Percentiles rank a stretch among this genome's conserved stretches.
These are phyloP conservation scores for Anticlea derivata DNA, from an alignment of 2,888 invertebrate genomes.

Conservation along the genomic window DNA sequence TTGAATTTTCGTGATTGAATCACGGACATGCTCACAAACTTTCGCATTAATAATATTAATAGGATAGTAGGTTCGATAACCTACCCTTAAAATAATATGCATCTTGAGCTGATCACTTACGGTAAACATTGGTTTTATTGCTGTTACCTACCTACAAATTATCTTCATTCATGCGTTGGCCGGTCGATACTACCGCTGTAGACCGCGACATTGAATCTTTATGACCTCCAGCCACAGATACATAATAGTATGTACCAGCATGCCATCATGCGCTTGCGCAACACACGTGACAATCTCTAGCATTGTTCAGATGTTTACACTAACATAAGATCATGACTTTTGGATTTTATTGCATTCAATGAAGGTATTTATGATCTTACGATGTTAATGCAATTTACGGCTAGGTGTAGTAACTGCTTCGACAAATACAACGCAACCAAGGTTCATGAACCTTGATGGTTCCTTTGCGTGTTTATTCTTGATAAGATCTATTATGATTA, in stretches of 20 bases:
- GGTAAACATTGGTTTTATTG: no score
- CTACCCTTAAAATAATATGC: no score
- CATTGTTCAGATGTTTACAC: constrained; percentile 24
- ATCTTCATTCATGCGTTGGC: constrained; percentile 10
- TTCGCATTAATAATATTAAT: no score
- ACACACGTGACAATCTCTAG: constrained; percentile 30
- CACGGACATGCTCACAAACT: no score
- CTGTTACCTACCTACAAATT: not conserved
- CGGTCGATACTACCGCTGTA: constrained; percentile 5
- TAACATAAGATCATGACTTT: constrained; percentile 38
- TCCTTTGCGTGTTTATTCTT: not conserved
- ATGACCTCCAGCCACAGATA: constrained; percentile 27
- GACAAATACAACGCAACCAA: constrained; percentile 11
- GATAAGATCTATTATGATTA: no score
- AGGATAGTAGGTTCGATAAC: no score
- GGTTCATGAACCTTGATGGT: constrained; percentile 4
- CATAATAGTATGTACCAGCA: constrained; percentile 1
- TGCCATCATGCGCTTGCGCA: constrained; percentile 30
- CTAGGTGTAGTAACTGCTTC: constrained; percentile 3
- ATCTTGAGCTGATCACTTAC: no score
- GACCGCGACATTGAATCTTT: constrained; percentile 29
- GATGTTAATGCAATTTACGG: constrained; percentile 4
- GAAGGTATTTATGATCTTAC: constrained; percentile 2
- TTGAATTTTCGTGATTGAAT: no score
- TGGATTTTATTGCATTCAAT: constrained; percentile 26